Base-by-base conservation (phyloP, 2,888 invertebrate species). In the Lasioglossum villosulum region DNA sequence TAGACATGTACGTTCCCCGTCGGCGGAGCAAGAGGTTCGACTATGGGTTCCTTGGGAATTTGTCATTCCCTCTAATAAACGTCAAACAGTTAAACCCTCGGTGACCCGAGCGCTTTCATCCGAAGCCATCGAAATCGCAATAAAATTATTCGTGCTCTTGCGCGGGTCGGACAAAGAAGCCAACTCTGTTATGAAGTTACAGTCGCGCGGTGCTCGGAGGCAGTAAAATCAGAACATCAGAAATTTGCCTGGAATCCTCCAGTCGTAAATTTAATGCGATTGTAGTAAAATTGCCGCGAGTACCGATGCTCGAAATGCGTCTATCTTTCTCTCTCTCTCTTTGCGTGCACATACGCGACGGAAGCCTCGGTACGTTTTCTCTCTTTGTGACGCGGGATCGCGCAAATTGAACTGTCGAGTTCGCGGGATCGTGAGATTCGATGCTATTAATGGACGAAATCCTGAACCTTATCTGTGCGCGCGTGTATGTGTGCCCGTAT, bases 191-290 rank as follows among this genome's bases (percentile, higher is more conserved):
- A 75, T 80, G 71, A 84, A 88, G 72, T 87, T 56, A 71, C 52
- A 56, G 59, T 27, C 42, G 27, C 10, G 52, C n/a, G 52, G 23
- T 52, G 52, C 52, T 52, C n/a, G 27, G 78, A 82, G 80, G 80
- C 82, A 30, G 82, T 85, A 82, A 88, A 90, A 85, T 85, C 81
- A 23, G 23, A 45, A 76, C 72, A 70, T 78, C 34, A 42, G 56
- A 56, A 83, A 66, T 71, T 56, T 27, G 27, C 37, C 19, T 12
- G n/a, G 39, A 39, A 59, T 59, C 63, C 8, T 23, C 52, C 45
- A 4, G 23, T 27, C 63, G 37, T 75, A 76, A 80, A 85, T 82
- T 89, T 80, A 88, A 75, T 52, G 76, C 79, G 75, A 80, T 81
- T 73, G 75, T 68, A 70, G 75, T 86, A 78, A 86, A 86, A 86